Evolutionary conservation across 2,113 vertebrate species (phyloP), one percentile per base, ranked within the genome.

Genomic region (Gasterosteus nipponicus): DNA sequence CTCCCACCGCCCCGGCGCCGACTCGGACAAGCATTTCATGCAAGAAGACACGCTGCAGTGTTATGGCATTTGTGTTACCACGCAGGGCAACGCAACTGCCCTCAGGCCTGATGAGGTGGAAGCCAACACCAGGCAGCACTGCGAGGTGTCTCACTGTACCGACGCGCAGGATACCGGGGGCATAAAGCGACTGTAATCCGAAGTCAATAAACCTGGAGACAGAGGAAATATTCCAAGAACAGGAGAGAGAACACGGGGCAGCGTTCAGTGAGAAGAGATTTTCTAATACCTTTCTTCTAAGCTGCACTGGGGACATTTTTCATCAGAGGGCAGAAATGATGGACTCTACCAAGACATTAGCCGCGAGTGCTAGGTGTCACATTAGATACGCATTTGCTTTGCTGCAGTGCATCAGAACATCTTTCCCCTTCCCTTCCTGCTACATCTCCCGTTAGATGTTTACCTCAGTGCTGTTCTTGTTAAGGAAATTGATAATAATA

Each of bases 401-500:
- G 83, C 92, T 90, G 81, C 82, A 90, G 78, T 92, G 81, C 89
- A 92, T 95, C 90, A 91, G 92, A 90, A 88, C 80, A 83, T 93
- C 83, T 91, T 83, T 73, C 54, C 22, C 63, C 68, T 57, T 29
- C 53, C 71, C 66, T 85, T 61, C 74, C 69, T 1, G 33, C 81
- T 80, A 84, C 93, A 94, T 93, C 90, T 94, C 86, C 86, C 88
- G 41, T 85, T 72, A 75, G 78, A 87, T 75, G 82, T 84, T 81
- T 92, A 94, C 93, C 92, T 71, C 72, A 89, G 87, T 19, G 79
- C 94, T 96, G 95, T 94, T 95, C 94, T 92, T 94, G 95, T 96
- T 95, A 96, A 94, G 93, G 91, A 95, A 96, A 97, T 96, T 95
- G 93, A 96, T 96, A 91, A 93, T 93, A 96, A 94, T 92, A 91